A percentile compares a stretch with the other conserved stretches of the same genome.
Evolutionary conservation across 2,888 invertebrate species (phyloP).

Genomic region (Galerucella pusilla): DNA sequence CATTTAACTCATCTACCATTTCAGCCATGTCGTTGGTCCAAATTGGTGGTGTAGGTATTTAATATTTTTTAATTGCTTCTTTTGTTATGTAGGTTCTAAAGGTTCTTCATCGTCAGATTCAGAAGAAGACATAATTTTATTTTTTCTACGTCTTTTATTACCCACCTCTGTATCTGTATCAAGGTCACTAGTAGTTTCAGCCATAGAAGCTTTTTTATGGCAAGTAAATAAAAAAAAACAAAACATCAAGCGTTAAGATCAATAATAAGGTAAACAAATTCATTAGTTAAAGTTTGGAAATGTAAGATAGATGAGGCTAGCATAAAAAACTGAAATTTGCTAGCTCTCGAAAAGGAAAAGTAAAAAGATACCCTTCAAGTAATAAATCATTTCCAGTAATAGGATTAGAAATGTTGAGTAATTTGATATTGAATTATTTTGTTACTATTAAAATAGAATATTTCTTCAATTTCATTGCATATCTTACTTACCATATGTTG

Average conservation of each 20-base stretch:
- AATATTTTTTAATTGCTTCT: neutral
- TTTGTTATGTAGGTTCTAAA: neutral
- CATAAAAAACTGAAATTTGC: neutral
- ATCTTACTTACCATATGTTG: slow-evolving; percentile 13
- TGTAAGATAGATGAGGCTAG: neutral
- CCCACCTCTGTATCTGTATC: slow-evolving; percentile 20
- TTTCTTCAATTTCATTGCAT: slow-evolving; percentile 1
- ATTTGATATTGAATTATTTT: neutral
- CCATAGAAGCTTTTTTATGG: slow-evolving; percentile 18
- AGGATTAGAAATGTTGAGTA: neutral
- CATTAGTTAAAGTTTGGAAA: neutral
- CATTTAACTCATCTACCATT: neutral
- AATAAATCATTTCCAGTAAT: neutral
- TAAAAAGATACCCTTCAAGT: neutral
- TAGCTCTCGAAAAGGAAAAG: neutral
- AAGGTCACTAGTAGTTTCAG: slow-evolving; percentile 23
- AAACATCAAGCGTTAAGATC: neutral
- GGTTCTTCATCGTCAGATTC: slow-evolving; percentile 2
- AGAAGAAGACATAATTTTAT: neutral
- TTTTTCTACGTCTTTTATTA: slow-evolving; percentile 14
- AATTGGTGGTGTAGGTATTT: slow-evolving; percentile 17
- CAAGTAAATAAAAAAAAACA: slow-evolving; percentile 11
- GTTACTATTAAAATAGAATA: neutral
- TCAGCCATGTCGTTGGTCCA: slow-evolving; percentile 12
- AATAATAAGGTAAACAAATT: neutral